phyloP scores from a whole-genome alignment of 2,797 vertebrate species.

The Neoniphon sammara region DNA sequence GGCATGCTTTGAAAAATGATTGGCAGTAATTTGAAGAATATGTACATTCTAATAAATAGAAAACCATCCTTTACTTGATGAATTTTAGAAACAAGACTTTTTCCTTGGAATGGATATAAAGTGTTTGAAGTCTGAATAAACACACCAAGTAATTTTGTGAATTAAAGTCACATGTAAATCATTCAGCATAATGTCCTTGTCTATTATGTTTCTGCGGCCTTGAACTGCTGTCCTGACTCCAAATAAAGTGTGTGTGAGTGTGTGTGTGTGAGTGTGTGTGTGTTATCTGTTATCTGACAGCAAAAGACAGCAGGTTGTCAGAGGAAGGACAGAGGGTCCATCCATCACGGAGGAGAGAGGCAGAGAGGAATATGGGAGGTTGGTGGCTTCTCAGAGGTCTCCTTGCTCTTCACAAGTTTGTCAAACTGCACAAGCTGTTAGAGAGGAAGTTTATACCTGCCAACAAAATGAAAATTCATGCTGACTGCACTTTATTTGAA shows the following conservation, averaged over 20 bases:
- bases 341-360: conserved; percentile 19
- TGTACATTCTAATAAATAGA: no score
- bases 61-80: no score
- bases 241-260: neutral
- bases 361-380: conserved; percentile 11
- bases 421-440: conserved; percentile 50
- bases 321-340: conserved; percentile 16
- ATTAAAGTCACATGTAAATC: neutral
- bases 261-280: conserved; percentile 12
- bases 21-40: no score
- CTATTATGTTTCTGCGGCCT: neutral
- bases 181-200: neutral
- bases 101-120: no score
- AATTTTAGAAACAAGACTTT: no score
- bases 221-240: conserved; percentile 7
- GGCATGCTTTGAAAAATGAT: no score
- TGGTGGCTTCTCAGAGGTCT: conserved; percentile 33
- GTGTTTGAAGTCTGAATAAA: neutral
- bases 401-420: conserved; percentile 20
- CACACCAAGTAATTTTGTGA: neutral
- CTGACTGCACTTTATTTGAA: conserved; percentile 9
- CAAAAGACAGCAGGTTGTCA: conserved; percentile 54
- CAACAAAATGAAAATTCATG: conserved; percentile 24
- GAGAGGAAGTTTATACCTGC: conserved; percentile 11
- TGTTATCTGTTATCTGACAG: conserved; percentile 62